These are phyloP conservation scores for Chromobotia macracanthus DNA, from an alignment of 2,797 vertebrate species.

Conservation along the genomic window DNA sequence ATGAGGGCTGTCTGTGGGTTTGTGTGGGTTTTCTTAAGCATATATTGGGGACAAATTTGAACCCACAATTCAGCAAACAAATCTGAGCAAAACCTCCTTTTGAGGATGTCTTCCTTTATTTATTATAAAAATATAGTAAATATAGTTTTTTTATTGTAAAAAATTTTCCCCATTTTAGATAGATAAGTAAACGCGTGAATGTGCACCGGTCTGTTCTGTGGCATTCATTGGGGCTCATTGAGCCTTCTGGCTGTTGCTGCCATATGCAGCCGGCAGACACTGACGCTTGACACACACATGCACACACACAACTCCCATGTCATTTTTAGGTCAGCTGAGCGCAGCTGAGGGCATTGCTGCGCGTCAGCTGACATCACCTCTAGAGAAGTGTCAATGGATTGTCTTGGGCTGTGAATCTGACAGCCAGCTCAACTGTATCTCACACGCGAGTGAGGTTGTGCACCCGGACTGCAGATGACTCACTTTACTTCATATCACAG, in stretches of 20 bases:
- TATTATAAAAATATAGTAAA: too few species aligned
- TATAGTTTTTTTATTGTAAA: too few species aligned
- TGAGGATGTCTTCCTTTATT: too few species aligned
- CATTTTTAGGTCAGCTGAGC: slow-evolving; percentile 45
- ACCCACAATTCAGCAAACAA: too few species aligned
- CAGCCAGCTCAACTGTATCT: slow-evolving; percentile 45
- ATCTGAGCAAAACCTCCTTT: too few species aligned
- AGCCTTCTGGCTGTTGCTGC: slow-evolving; percentile 44
- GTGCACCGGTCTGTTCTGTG: neutral
- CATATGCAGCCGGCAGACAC: slow-evolving; percentile 48
- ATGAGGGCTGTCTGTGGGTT: too few species aligned
- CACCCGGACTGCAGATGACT: slow-evolving; percentile 33
- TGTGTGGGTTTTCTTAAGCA: too few species aligned
- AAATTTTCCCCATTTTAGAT: too few species aligned
- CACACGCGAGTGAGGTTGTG: slow-evolving; percentile 22
- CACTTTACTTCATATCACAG: slow-evolving; percentile 24
- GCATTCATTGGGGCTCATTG: slow-evolving; percentile 46
- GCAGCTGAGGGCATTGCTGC: slow-evolving; percentile 47
- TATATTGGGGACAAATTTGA: too few species aligned
- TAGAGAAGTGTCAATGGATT: slow-evolving; percentile 39
- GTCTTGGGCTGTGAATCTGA: slow-evolving; percentile 46
- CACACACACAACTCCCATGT: slow-evolving; percentile 28
- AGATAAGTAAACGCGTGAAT: neutral
- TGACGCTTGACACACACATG: slow-evolving; percentile 28
- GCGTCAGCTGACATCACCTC: slow-evolving; percentile 48